Base-by-base conservation (phyloP, 2,888 invertebrate genomes). In the Cistogaster globosa region DNA sequence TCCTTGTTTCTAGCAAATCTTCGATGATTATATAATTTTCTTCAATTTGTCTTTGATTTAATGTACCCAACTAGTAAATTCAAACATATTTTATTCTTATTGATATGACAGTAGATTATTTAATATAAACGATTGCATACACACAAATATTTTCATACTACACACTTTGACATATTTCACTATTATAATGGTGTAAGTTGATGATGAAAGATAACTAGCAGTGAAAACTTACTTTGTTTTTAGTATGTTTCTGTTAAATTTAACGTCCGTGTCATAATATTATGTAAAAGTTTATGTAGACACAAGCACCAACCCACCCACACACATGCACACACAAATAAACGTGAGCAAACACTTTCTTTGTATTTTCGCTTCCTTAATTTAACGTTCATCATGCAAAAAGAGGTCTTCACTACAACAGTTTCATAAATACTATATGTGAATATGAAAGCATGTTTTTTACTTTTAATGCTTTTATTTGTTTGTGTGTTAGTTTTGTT, bases 51-150 rank as follows among this genome's bases (percentile, higher is more conserved):
- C 6, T 32, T 2, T 32, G n/a, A 32, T 32, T 32, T 32, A 4
- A 32, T 32, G 32, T 32, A 32, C 32, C 32, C 32, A 32, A 32
- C 2, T 32, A 32, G 2, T 58, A 74, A 63, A 74, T 63, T 57
- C 48, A 57, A 65, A 48, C 68, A 62, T 14, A 62, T 81, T 55
- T 36, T 75, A 62, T 62, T 36, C 8, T 42, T 75, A 75, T 81
- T 75, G 68, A 75, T 55, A 55, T 75, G 55, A 12, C 74, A 62
- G 62, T 81, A 68, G 45, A 36, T 62, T 67, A 67, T 74, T 67
- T 69, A 48, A 72, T 79, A 71, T 42, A 62, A 67, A 58, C 20
- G 22, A n/a, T 20, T 36, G 4, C 18, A 36, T 36, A 68, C 26
- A 77, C 22, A 60, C 26, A 45, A 22, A 18, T 42, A 18, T 53